Evolutionary conservation across 2,113 vertebrate species (phyloP), one percentile per base, ranked within the genome.

Genomic region (Dunckerocampus dactyliophorus): DNA sequence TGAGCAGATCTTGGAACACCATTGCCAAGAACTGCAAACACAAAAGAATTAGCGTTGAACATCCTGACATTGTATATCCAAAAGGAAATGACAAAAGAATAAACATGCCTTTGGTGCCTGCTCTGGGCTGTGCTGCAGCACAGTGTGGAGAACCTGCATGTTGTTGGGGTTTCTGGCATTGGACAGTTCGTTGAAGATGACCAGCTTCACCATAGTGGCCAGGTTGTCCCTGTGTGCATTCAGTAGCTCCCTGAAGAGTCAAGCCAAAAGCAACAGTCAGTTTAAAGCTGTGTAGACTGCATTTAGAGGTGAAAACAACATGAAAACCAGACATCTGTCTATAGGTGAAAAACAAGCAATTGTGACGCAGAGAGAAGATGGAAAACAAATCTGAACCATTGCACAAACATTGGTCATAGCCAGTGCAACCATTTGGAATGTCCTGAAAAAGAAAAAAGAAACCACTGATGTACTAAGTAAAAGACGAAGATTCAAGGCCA

Each of bases 101-200:
- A 8, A 14, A 57, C 6, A 15, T 47, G 97, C 97, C 95, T 97
- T 98, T 0, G 97, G 97, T 0, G 95, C 97, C 78, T 94, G 93
- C 68, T 98, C 96, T 0, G 97, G 91, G 82, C 95, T 98, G 75
- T 98, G 96, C 77, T 97, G 95, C 21, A 99, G 89, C 63, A 96
- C 93, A 0, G 97, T 96, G 60, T 99, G 93, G 0, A 99, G 91
- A 39, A 95, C 91, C 78, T 99, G 97, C 97, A 99, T 99, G 82
- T 99, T 99, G 89, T 96, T 99, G 3, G 97, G 97, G 72, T 99
- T 99, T 52, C 97, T 92, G 47, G 95, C 96, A 3, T 95, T 99
- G 1, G 97, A 99, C 0, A 99, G 82, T 64, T 99, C 97, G 0
- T 99, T 99, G 78, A 99, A 99, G 70, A 99, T 93, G 78, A 99